Conservation (phyloP, 2,888 invertebrate genomes). For the Napeogenes sylphis region DNA sequence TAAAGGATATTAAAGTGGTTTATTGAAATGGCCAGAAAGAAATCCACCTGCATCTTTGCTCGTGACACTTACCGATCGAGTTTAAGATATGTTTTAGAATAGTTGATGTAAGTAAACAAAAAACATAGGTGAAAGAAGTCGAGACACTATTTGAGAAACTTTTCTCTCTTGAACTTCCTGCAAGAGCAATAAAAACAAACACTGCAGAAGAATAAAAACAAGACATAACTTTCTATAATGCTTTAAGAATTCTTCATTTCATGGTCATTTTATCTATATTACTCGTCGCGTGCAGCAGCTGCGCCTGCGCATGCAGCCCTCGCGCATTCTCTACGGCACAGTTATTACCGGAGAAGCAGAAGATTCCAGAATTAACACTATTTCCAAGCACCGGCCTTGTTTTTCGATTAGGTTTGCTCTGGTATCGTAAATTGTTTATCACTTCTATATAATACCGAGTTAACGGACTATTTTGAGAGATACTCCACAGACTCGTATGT, state of each 20-base stretch:
- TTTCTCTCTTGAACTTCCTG: not conserved
- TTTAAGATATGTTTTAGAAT: slow-evolving; percentile 1
- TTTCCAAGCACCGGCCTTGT: slow-evolving; percentile 65
- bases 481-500: slow-evolving; percentile 48
- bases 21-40: slow-evolving; percentile 27
- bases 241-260: not conserved
- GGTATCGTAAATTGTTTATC: slow-evolving; percentile 69
- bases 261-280: slow-evolving; percentile 4
- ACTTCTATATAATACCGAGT: slow-evolving; percentile 51
- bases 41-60: slow-evolving; percentile 25
- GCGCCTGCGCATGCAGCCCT: slow-evolving; percentile 48
- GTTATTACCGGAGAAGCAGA: slow-evolving; percentile 52
- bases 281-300: slow-evolving; percentile 46
- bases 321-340: slow-evolving; percentile 51
- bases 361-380: slow-evolving; percentile 66
- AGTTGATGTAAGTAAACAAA: not conserved
- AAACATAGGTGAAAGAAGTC: not conserved
- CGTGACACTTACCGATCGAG: slow-evolving; percentile 17
- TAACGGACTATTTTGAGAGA: slow-evolving; percentile 60
- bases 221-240: not conserved
- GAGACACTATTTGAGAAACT: not conserved
- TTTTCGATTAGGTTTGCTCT: slow-evolving; percentile 65
- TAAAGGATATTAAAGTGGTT: slow-evolving; percentile 12
- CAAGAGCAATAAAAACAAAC: not conserved
- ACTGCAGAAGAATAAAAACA: not conserved